Percentiles rank a stretch among this genome's conserved stretches.
Evolutionary conservation across 1,140 invertebrate genomes (phyloP).

Genomic region (Melanaphis sacchari): DNA sequence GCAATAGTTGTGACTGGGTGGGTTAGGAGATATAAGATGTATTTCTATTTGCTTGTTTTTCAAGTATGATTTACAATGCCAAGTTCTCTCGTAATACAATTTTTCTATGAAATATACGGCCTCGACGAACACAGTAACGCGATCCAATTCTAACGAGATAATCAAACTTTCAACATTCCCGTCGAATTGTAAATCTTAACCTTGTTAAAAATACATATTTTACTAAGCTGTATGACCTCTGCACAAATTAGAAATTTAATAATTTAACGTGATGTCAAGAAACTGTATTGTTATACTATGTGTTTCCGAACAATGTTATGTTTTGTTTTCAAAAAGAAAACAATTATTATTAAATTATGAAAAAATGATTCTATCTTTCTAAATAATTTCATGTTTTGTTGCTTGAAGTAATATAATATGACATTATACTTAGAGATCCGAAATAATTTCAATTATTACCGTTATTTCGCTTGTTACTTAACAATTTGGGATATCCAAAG

Average conservation of each 20-base stretch:
- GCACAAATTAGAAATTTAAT: neutral
- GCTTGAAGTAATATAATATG: neutral
- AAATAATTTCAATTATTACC: neutral
- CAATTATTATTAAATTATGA: neutral
- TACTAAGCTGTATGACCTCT: neutral
- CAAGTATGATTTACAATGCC: constrained; percentile 35
- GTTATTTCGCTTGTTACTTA: neutral
- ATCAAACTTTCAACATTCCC: neutral
- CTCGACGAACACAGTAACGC: neutral
- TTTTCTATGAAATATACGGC: constrained; percentile 33
- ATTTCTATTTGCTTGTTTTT: constrained; percentile 32
- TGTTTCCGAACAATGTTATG: neutral
- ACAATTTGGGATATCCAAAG: neutral
- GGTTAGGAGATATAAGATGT: neutral
- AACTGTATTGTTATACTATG: neutral
- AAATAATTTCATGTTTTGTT: too few relatives aligned
- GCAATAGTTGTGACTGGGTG: neutral
- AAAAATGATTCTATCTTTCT: neutral
- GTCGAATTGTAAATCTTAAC: neutral
- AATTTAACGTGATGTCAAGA: neutral
- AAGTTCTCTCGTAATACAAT: constrained; percentile 37
- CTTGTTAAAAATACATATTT: constrained; percentile 17
- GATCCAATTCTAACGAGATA: neutral
- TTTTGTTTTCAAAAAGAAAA: neutral
- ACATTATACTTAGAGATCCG: neutral